Evolutionary conservation across 1,140 invertebrate species (phyloP), one percentile per base, ranked within the genome.

Genomic region (Drosophila willistoni): DNA sequence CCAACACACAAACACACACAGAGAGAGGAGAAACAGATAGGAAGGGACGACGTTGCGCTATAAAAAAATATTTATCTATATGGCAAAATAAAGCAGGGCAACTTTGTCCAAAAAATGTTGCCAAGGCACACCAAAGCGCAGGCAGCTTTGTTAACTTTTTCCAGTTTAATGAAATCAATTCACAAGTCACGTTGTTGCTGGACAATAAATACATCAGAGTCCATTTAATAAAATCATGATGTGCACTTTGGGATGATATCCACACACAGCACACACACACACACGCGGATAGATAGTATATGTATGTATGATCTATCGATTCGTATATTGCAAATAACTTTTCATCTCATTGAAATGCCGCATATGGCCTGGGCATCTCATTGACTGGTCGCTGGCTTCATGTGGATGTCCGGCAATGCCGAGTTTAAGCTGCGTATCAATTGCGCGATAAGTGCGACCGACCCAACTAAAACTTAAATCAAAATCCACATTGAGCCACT

Each of bases 221-320:
- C 90, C 85, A 91, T 91, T 91, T 91, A 91, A 91, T 91, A 91
- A 91, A 91, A 91, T 91, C 90, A 91, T 91, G 90, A 91, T 85
- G 85, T 90, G 85, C 85, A 89, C 85, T 89, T 91, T 84, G 73
- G 79, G 77, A 79, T 90, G 67, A 85, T 90, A 79, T 65, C 68
- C 72, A 42, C 25, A 76, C 55, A 67, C 55, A 66, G 12, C 34
- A 47, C 64, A 62, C 44, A 68, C 19, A 29, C 9, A 7, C 19
- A 54, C 33, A 39, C 17, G 51, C 10, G 36, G 13, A 1, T 29
- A 17, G 19, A 25, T 34, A 13, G 36, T 68, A 57, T 65, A 61
- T 54, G 60, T 25, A 55, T 44, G 59, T 71, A 78, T 67, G 70
- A 68, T 71, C 63, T 77, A 63, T 86, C 81, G 85, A 77, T 85